Percentiles rank a stretch among this genome's conserved stretches.
Evolutionary conservation across 2,888 invertebrate genomes (phyloP).

Genomic region (Neocrepidodera transversa): DNA sequence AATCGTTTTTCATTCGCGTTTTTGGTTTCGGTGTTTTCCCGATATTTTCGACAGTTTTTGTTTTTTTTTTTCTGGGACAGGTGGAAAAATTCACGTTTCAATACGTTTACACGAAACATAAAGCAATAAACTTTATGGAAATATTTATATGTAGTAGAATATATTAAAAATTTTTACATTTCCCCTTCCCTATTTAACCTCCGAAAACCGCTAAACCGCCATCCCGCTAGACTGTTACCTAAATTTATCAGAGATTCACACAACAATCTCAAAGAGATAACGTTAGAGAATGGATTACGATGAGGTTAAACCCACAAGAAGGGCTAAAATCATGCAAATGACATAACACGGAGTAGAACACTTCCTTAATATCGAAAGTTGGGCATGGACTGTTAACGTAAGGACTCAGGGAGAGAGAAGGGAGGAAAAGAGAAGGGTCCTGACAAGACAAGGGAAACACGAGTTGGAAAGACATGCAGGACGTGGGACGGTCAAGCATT

Average conservation of each 20-base stretch:
- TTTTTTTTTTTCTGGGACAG: background rate
- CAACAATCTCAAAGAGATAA: constrained; percentile 29
- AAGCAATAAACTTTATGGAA: too few relatives aligned
- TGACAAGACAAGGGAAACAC: constrained; percentile 47
- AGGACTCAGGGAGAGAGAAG: constrained; percentile 41
- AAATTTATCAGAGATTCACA: constrained; percentile 23
- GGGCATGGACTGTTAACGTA: constrained; percentile 38
- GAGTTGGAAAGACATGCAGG: constrained; percentile 36
- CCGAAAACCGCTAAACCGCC: background rate
- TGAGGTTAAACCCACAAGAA: constrained; percentile 40
- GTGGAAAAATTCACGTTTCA: constrained; percentile 3
- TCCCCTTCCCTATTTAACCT: background rate
- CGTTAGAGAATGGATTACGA: constrained; percentile 24
- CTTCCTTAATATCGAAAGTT: constrained; percentile 48
- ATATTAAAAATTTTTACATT: background rate
- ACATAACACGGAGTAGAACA: constrained; percentile 49
- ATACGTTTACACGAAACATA: too few relatives aligned
- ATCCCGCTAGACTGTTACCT: constrained; percentile 11
- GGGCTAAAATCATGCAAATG: constrained; percentile 47
- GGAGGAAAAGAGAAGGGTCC: constrained; percentile 47
- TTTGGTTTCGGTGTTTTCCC: background rate
- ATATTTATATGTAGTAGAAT: too few relatives aligned
- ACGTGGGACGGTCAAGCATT: constrained; percentile 39
- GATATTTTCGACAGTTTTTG: constrained; percentile 5
- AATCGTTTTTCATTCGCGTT: constrained; percentile 18